Base-by-base conservation (phyloP, 2,113 vertebrate genomes). In the Megaptera novaeangliae region DNA sequence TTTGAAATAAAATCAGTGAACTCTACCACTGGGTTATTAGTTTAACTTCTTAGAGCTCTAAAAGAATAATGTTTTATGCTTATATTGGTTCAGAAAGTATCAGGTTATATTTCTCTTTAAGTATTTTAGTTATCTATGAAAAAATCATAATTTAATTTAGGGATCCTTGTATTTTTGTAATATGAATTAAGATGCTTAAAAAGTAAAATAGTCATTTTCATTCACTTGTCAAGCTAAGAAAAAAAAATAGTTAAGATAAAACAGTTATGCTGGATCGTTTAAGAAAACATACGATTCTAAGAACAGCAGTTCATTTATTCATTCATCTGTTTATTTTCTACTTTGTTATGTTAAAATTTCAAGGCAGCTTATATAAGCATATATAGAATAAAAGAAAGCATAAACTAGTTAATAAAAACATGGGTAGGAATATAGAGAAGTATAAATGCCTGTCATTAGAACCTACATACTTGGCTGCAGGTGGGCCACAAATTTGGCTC, bases 1-100 rank as follows among this genome's bases (percentile, higher is more conserved):
- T 95, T 95, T 96, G 69, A 92, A 80, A 82, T 94, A 64, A 93
- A 97, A 72, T n/a, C 23, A 86, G 7, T 81, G 81, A 94, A 92
- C 64, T 85, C 34, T 92, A 21, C 57, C 23, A 81, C 41, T 85
- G 52, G 2, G 1, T 91, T 94, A 75, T 72, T 94, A 83, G 15
- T 59, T 85, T 74, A 89, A 74, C 23, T 59, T 94, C 20, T 89
- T 34, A 88, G n/a, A 49, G 23, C 74, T 94, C 25, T 82, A 59
- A 68, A 92, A 64, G 21, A 82, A 80, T 20, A 94, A 49, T 77
- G 34, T 96, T 71, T 66, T 86, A 10, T 87, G 15, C 41, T 94
- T 83, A 46, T 41, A 49, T 88, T 90, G 21, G 7, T 86, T 96
- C 11, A 75, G n/a, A 97, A 96, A 91, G 31, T 82, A n/a, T 17